Percentiles rank a stretch among this genome's conserved stretches.
phyloP scores from a whole-genome alignment of 2,113 vertebrate genomes.

The Rhinogobius similis region DNA sequence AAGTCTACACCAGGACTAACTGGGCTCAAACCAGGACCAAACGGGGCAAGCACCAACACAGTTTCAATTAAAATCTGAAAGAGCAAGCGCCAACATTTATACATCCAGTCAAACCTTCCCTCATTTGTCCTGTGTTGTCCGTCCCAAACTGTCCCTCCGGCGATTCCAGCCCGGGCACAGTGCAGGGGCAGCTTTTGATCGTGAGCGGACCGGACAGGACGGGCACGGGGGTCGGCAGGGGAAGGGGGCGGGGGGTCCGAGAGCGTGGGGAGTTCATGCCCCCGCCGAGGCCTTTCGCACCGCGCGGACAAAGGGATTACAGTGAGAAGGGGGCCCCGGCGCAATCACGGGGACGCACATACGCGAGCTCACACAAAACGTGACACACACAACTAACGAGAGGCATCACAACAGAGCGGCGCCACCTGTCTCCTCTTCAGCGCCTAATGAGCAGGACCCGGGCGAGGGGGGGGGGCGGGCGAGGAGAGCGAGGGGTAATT shows the following conservation, averaged over 20 bases:
- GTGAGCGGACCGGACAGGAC: slow-evolving; percentile 46
- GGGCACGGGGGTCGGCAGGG: slow-evolving; percentile 40
- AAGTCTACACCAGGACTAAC: too few species aligned
- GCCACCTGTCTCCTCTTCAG: slow-evolving; percentile 86
- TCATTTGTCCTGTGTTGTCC: too few species aligned
- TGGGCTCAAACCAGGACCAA: too few species aligned
- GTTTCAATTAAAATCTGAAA: too few species aligned
- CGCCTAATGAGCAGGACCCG: slow-evolving; percentile 84
- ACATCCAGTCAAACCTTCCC: too few species aligned
- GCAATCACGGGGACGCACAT: slow-evolving; percentile 32
- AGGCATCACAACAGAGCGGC: slow-evolving; percentile 88
- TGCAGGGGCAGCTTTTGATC: slow-evolving; percentile 33
- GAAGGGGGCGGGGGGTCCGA: slow-evolving; percentile 37
- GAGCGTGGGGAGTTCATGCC: slow-evolving; percentile 86
- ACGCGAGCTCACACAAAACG: slow-evolving; percentile 46
- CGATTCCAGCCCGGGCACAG: background rate
- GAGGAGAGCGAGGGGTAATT: slow-evolving; percentile 85
- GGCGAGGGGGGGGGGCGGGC: too few species aligned
- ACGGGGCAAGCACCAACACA: too few species aligned
- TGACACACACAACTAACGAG: slow-evolving; percentile 77
- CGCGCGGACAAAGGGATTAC: slow-evolving; percentile 91
- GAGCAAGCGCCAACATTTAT: too few species aligned
- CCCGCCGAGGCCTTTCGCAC: slow-evolving; percentile 83
- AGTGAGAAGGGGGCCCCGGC: slow-evolving; percentile 74
- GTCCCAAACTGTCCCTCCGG: too few species aligned